Evolutionary conservation across 1,140 invertebrate species (phyloP), one percentile per base, ranked within the genome.

Genomic region (Leptopilina boulardi): DNA sequence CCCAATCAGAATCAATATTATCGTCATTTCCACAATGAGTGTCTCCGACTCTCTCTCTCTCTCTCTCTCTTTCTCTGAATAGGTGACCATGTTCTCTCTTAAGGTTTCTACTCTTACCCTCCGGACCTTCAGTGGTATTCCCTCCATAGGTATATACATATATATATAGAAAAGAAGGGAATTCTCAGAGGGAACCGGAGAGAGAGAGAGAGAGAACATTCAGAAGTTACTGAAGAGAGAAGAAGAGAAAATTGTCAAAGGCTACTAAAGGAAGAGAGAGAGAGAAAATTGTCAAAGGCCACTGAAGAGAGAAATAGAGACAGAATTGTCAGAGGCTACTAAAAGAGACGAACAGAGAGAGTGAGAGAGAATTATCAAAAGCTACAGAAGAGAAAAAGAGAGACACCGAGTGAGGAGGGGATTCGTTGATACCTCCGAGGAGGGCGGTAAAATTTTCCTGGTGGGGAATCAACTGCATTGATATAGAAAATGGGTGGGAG

Each of bases 301-400:
- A n/a, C n/a, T n/a, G 82, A 74, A 79, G 74, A 72, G 34, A 38
- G 5, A 38, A 38, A 6, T 4, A 6, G 34, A 38, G 34, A 2
- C n/a, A n/a, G n/a, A n/a, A n/a, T n/a, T n/a, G n/a, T n/a, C n/a
- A n/a, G n/a, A n/a, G n/a, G n/a, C n/a, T n/a, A n/a, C n/a, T n/a
- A 59, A 54, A 71, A 71, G 74, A 75, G n/a, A n/a, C n/a, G n/a
- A n/a, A n/a, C n/a, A n/a, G n/a, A 71, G 79, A 76, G 82, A 81
- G 85, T 83, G 82, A 85, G 82, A 85, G 86, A 73, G 76, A 71
- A 73, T 71, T 75, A 70, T n/a, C n/a, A n/a, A n/a, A n/a, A n/a
- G n/a, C n/a, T n/a, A n/a, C n/a, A n/a, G 82, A 74, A 79, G 74
- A 72, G 34, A 38, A 9, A 38, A 38, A 6, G 34, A 6, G 34